Conservation (phyloP, 2,113 vertebrate genomes). For the Takifugu flavidus region DNA sequence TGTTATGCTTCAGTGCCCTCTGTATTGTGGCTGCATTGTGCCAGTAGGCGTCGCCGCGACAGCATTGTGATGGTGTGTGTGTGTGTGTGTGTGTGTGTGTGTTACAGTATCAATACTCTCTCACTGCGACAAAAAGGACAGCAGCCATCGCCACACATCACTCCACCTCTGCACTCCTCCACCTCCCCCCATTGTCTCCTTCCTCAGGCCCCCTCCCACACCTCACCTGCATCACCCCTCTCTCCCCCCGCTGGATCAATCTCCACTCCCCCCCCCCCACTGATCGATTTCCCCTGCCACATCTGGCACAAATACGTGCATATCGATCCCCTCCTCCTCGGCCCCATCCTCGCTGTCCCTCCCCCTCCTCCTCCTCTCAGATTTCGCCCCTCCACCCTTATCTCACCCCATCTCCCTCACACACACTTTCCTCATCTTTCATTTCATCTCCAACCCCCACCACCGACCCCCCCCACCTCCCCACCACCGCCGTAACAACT, state of each 20-base stretch:
- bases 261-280: constrained; percentile 58
- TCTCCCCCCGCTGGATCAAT: constrained; percentile 51
- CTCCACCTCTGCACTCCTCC: constrained; percentile 73
- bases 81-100: constrained; percentile 4
- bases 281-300: constrained; percentile 65
- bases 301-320: constrained; percentile 74
- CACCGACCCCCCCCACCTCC: constrained; percentile 4
- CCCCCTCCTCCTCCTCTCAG: constrained; percentile 49
- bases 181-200: constrained; percentile 18
- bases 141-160: constrained; percentile 75
- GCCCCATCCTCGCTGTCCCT: not conserved
- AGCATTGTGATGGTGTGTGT: constrained; percentile 69
- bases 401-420: constrained; percentile 44
- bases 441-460: constrained; percentile 59
- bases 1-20: constrained; percentile 76
- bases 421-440: constrained; percentile 61
- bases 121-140: constrained; percentile 83
- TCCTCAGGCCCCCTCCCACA: constrained; percentile 7
- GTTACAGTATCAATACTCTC: constrained; percentile 80
- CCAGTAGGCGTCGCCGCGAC: constrained; percentile 75
- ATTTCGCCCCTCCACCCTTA: constrained; percentile 59
- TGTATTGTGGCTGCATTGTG: constrained; percentile 77
- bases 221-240: not conserved
- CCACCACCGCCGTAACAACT: constrained; percentile 11
- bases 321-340: constrained; percentile 63